Conservation (phyloP, 2,888 invertebrate species). For the Parochlus steinenii region DNA sequence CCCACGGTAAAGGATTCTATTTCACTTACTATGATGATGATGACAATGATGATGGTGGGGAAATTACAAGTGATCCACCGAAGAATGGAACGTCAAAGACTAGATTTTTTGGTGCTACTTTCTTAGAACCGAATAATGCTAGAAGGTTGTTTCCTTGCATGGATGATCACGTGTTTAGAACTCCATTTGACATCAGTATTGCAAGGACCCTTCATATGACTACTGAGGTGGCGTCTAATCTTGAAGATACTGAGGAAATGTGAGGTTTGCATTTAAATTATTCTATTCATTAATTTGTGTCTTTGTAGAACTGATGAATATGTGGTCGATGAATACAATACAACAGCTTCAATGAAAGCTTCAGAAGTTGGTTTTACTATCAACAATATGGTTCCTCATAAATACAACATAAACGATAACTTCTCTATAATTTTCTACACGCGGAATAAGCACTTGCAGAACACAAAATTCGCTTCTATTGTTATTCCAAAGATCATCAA, state of each 20-base stretch:
- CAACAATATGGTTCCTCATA: slow-evolving; percentile 10
- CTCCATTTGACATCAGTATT: slow-evolving; percentile 12
- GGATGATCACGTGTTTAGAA: slow-evolving; percentile 11
- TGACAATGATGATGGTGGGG: slow-evolving; percentile 1
- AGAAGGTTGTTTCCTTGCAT: slow-evolving; percentile 10
- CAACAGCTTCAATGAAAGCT: slow-evolving; percentile 11
- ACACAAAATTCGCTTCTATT: slow-evolving; percentile 8
- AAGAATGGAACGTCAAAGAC: no score
- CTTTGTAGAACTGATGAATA: slow-evolving; percentile 8
- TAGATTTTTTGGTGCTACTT: slow-evolving; percentile 12
- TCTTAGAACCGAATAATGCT: slow-evolving; percentile 8
- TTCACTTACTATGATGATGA: slow-evolving; percentile 11
- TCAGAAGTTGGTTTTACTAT: slow-evolving; percentile 12
- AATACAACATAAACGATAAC: slow-evolving; percentile 8
- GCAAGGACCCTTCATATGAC: slow-evolving; percentile 10
- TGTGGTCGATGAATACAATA: slow-evolving; percentile 11
- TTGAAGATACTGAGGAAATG: slow-evolving; percentile 9
- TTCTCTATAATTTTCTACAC: slow-evolving; percentile 11
- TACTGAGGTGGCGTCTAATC: slow-evolving; percentile 8
- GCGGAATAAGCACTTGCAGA: slow-evolving; percentile 7
- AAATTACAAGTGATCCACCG: no score
- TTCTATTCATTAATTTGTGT: background rate
- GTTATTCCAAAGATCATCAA: slow-evolving; percentile 10
- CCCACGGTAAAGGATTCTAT: slow-evolving; percentile 12
- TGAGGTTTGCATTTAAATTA: background rate